Base-by-base conservation (phyloP, 2,797 vertebrate species). In the Gila robusta region DNA sequence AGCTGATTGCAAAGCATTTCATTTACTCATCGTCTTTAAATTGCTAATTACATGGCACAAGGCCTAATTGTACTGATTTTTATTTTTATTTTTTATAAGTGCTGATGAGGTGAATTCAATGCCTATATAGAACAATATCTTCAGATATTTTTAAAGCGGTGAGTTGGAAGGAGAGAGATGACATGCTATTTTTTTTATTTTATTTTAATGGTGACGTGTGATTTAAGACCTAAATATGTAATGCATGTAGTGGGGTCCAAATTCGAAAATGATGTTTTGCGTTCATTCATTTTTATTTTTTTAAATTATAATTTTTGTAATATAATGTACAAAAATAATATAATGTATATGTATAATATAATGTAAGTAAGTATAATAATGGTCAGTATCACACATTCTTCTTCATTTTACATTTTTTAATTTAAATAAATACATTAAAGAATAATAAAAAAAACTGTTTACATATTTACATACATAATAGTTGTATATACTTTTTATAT, bases 21-120 rank as follows among this genome's bases (percentile, higher is more conserved):
- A 87, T 86, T 90, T 83, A 35, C 84, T 83, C 80, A 66, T 86
- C 83, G 79, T 72, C 52, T 85, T 76, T 83, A 85, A 87, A 88
- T 83, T 78, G 81, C 52, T 81, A 84, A 84, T 87, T 81, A 74
- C 62, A 83, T 73, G 81, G 39, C 19, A 87, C 70, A 70, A 84
- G 59, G 49, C 72, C 37, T 80, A 73, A 73, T 80, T 76, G 54
- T 73, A 79, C 69, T 23, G 26, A 19, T 56, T 54, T 39, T 73
- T 41, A 32, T 32, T 32, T 32, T 32, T 1, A 32, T 32, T 12
- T 80, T 32, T 9, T 52, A 41, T 52, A 39, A 54, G 64, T 77
- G 66, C 52, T 85, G 59, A 84, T 85, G 62, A 85, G 83, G 41
- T 82, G 64, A 66, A 54, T 82, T 81, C n/a, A 59, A 71, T 6